phyloP scores from a whole-genome alignment of 2,888 invertebrate species.

The Rambutsinella grinnellia region DNA sequence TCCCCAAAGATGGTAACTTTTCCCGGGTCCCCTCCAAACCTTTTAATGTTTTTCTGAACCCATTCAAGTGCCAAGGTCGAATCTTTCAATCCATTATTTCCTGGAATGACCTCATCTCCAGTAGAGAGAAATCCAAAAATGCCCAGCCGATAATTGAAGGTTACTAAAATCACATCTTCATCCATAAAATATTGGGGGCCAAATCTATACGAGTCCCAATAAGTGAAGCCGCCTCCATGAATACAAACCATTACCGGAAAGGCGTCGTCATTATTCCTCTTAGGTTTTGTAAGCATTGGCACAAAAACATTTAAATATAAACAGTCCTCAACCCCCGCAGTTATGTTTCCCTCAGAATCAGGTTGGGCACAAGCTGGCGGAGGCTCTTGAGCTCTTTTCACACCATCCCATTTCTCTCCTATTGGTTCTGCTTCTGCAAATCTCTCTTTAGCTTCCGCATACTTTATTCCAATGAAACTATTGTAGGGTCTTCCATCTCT shows the following conservation, averaged over 20 bases:
- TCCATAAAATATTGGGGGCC: conserved; percentile 34
- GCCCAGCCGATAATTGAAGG: conserved; percentile 35
- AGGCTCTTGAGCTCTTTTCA: neutral
- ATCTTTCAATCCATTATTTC: conserved; percentile 39
- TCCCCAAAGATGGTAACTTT: conserved; percentile 10
- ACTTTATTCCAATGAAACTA: conserved; percentile 12
- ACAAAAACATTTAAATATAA: conserved; percentile 36
- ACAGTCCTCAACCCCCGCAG: conserved; percentile 23
- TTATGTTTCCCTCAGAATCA: neutral
- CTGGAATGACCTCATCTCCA: conserved; percentile 24
- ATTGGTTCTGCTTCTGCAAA: neutral
- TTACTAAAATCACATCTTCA: conserved; percentile 25
- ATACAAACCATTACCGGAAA: too few species aligned
- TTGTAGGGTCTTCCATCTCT: conserved; percentile 16
- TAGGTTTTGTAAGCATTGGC: conserved; percentile 2
- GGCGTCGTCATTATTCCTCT: too few species aligned
- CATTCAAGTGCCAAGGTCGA: conserved; percentile 11
- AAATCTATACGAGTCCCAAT: conserved; percentile 1
- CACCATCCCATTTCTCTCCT: conserved; percentile 17
- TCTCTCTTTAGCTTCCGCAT: conserved; percentile 3
- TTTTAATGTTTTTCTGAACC: too few species aligned
- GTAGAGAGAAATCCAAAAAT: conserved; percentile 37
- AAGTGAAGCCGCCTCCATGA: conserved; percentile 16
- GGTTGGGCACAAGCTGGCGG: conserved; percentile 20
- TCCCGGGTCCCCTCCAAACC: conserved; percentile 15